These are phyloP conservation scores for Climacteris rufus DNA, from an alignment of 2,113 vertebrate genomes.

Conservation along the genomic window DNA sequence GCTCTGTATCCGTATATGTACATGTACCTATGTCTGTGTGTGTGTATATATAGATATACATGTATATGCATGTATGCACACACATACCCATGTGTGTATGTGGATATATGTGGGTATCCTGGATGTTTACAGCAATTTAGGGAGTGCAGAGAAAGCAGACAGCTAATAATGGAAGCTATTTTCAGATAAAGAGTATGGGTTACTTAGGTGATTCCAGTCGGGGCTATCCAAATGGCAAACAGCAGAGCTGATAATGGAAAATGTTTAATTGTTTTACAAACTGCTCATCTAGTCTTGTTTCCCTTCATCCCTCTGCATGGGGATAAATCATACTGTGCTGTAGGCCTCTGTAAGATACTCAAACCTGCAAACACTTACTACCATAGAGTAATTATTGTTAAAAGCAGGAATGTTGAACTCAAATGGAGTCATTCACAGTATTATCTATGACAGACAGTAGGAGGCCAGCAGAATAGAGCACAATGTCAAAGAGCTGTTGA, in stretches of 20 bases:
- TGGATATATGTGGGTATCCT: not conserved
- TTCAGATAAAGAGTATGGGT: not conserved
- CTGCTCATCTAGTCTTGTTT: not conserved
- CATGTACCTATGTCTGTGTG: not conserved
- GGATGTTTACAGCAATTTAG: constrained; percentile 7
- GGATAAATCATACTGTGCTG: not conserved
- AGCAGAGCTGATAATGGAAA: not conserved
- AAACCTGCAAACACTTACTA: not conserved
- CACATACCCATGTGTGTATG: not conserved
- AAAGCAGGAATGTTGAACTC: not conserved
- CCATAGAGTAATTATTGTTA: not conserved
- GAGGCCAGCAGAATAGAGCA: not conserved
- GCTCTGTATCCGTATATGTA: not conserved
- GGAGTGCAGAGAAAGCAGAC: not conserved
- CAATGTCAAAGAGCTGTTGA: not conserved
- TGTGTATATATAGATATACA: not conserved
- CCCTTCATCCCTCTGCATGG: not conserved
- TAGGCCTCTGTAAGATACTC: not conserved
- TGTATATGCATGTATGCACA: not conserved
- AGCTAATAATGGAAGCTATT: not conserved
- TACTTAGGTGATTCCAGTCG: not conserved
- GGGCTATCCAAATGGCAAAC: not conserved
- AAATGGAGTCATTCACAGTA: not conserved
- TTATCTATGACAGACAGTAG: not conserved
- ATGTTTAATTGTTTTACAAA: not conserved